These are phyloP conservation scores for Drosophila eohydei DNA, from an alignment of 2,888 invertebrate genomes.

Conservation along the genomic window DNA sequence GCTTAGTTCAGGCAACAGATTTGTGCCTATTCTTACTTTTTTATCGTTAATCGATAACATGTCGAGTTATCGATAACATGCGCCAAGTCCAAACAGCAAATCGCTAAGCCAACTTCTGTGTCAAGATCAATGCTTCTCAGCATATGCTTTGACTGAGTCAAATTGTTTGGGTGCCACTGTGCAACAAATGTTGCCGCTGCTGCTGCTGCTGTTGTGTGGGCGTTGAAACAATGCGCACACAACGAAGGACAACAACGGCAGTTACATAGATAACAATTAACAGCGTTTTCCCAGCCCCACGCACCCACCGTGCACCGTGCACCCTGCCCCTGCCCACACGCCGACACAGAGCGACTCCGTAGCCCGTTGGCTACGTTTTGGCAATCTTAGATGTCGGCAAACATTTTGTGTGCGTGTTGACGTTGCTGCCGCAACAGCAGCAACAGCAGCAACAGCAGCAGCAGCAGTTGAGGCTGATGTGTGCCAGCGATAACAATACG, in stretches of 20 bases:
- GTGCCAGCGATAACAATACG: constrained; percentile 64
- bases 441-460: constrained; percentile 21
- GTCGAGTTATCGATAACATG: too few relatives aligned
- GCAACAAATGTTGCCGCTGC: neutral
- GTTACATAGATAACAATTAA: constrained; percentile 79
- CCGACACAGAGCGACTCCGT: constrained; percentile 39
- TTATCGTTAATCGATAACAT: neutral
- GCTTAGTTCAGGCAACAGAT: neutral
- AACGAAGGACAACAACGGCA: constrained; percentile 56
- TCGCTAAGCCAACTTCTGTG: too few relatives aligned
- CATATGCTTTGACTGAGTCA: neutral
- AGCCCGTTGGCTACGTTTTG: constrained; percentile 73
- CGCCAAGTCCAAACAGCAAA: too few relatives aligned
- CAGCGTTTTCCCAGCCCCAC: constrained; percentile 44
- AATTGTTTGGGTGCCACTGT: constrained; percentile 1
- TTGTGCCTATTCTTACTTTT: neutral
- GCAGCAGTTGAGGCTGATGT: constrained; percentile 56
- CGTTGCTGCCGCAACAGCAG: constrained; percentile 34
- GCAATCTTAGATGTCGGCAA: constrained; percentile 79
- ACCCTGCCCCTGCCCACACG: constrained; percentile 2
- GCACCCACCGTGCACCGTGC: neutral
- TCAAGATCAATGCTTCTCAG: neutral
- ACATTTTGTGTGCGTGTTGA: constrained; percentile 75
- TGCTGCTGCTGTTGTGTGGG: constrained; percentile 40
- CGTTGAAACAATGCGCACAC: constrained; percentile 52